Evolutionary conservation across 2,888 invertebrate genomes (phyloP), one percentile per base, ranked within the genome.

Genomic region (Lasioglossum zephyrum): DNA sequence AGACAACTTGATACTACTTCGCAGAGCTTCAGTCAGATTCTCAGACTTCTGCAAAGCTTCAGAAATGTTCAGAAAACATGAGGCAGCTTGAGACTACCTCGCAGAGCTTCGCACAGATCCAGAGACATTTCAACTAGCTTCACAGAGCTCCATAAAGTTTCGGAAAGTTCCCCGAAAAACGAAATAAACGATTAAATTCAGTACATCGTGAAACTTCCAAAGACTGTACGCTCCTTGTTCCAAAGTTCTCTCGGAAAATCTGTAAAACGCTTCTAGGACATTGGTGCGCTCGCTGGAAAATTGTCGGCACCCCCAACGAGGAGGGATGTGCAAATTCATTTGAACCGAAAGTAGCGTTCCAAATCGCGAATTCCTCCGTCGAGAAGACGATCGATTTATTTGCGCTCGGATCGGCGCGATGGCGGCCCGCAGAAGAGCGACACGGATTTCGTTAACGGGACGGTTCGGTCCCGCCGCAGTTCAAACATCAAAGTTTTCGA

Each of bases 361-460:
- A 5, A 63, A 63, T 63, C 26, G 60, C 60, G n/a, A 63, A 63
- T 63, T 63, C 26, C 60, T 26, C 5, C 31, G 60, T 16, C 31
- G 16, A 16, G 66, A 66, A 66, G 18, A 66, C 66, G 66, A 66
- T 66, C 66, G 66, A 66, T 66, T 66, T 36, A 66, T 36, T 66
- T 36, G 66, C 26, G 8, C 16, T 36, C 66, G 36, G 66, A 31
- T 31, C 66, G 36, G 36, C 66, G 66, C 36, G 66, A 63, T 63
- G 66, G 18, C 66, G 57, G 66, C 76, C 80, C 39, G 49, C 72
- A 41, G 6, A 53, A 41, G 6, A 53, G 9, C 36, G 31, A 70
- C 73, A 47, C 44, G 73, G 85, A 85, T 81, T 86, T 84, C 85
- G 76, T 86, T 84, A 84, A 81, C 81, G 73, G 70, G 70, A 73